Percentiles rank a stretch among this genome's conserved stretches.
Evolutionary conservation across 2,113 vertebrate species (phyloP).

Genomic region (Pampusana beccarii): DNA sequence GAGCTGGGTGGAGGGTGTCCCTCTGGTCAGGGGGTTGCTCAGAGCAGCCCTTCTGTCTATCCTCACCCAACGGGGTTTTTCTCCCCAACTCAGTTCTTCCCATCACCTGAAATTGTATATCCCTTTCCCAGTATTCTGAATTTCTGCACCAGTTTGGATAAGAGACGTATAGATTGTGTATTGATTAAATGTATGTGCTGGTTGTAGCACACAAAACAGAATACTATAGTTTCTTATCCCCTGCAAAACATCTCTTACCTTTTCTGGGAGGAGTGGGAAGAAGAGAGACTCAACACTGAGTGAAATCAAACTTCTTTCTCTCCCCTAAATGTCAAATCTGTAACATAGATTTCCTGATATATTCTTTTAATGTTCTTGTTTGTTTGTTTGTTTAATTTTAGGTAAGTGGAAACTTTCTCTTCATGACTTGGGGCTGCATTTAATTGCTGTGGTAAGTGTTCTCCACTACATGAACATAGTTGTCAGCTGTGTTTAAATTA

Average conservation of each 20-base stretch:
- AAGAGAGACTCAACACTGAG: not conserved
- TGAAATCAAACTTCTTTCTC: not conserved
- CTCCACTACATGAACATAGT: not conserved
- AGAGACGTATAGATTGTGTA: not conserved
- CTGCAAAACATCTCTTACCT: not conserved
- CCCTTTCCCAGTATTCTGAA: not conserved
- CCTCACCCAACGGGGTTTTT: not conserved
- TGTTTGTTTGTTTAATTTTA: slow-evolving; percentile 35
- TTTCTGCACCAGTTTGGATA: not conserved
- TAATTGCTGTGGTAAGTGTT: slow-evolving; percentile 75
- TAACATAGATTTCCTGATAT: not conserved
- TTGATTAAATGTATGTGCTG: not conserved
- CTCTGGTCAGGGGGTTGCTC: not conserved
- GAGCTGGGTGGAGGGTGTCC: not conserved
- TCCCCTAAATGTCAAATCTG: not conserved
- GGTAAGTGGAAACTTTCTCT: slow-evolving; percentile 79
- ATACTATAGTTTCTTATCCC: not conserved
- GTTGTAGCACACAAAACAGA: not conserved
- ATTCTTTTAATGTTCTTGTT: not conserved
- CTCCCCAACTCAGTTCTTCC: not conserved
- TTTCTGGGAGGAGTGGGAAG: not conserved
- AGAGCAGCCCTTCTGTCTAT: fast-evolving
- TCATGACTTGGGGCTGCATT: slow-evolving; percentile 35
- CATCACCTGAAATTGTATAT: not conserved
- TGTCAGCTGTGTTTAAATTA: slow-evolving; percentile 15